Evolutionary conservation across 2,888 invertebrate genomes (phyloP).

Genomic region (Lordiphosa andalusiaca): DNA sequence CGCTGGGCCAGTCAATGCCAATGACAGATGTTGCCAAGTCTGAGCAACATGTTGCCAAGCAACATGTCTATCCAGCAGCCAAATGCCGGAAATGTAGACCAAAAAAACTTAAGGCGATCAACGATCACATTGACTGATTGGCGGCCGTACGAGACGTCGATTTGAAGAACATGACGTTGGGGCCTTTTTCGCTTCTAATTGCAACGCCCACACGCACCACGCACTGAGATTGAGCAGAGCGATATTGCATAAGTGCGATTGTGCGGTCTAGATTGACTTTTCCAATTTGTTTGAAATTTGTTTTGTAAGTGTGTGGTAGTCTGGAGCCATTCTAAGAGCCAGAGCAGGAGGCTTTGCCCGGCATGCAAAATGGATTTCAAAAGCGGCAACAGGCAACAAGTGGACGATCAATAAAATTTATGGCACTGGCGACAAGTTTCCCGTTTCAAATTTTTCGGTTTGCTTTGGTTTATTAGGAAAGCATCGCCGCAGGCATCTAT

Average conservation of each 20-base stretch:
- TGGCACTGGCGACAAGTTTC: conserved; percentile 32
- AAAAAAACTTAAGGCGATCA: conserved; percentile 34
- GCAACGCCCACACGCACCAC: conserved; percentile 67
- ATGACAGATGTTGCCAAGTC: conserved; percentile 48
- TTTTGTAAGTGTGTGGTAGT: too few relatives aligned
- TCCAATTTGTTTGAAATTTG: conserved; percentile 61
- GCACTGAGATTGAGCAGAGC: conserved; percentile 40
- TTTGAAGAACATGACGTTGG: conserved; percentile 50
- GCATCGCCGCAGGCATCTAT: conserved; percentile 34
- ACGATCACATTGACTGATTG: conserved; percentile 66
- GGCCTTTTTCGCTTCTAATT: conserved; percentile 50
- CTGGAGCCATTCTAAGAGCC: too few relatives aligned
- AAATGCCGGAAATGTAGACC: conserved; percentile 55
- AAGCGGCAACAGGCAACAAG: too few relatives aligned
- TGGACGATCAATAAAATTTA: conserved; percentile 34
- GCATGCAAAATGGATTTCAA: too few relatives aligned
- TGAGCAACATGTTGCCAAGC: conserved; percentile 42
- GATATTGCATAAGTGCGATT: conserved; percentile 62
- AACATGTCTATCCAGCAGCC: conserved; percentile 15
- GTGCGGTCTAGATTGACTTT: conserved; percentile 60
- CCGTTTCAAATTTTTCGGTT: conserved; percentile 4
- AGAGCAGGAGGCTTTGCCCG: too few relatives aligned
- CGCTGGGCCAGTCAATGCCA: conserved; percentile 48
- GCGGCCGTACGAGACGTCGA: conserved; percentile 47
- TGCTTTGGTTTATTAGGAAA: conserved; percentile 7